phyloP scores from a whole-genome alignment of 92 coral and sea anemone genomes.

The Actinostola sp. region DNA sequence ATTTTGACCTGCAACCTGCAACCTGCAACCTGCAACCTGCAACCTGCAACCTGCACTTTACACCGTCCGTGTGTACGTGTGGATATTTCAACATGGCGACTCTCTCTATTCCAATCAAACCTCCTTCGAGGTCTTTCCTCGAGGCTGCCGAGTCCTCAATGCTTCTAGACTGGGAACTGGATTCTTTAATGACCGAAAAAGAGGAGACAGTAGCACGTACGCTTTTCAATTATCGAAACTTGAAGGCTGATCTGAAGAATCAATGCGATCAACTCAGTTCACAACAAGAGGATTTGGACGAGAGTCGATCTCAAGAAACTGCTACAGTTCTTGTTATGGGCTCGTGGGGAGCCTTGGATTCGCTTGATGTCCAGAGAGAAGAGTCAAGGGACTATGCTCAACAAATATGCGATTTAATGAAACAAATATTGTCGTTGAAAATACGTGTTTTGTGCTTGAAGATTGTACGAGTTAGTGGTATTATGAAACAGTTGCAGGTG shows the following conservation, averaged over 20 bases:
- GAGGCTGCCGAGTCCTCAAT: conserved; percentile 72
- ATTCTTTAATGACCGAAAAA: conserved; percentile 60
- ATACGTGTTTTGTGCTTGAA: conserved; percentile 78
- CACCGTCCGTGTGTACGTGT: too few relatives aligned
- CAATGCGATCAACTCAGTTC: conserved; percentile 68
- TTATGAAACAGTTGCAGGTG: conserved; percentile 70
- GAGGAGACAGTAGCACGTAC: conserved; percentile 69
- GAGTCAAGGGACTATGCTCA: conserved; percentile 71
- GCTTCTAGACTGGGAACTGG: conserved; percentile 83
- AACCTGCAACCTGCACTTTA: too few relatives aligned
- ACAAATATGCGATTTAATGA: conserved; percentile 57
- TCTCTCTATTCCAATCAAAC: conserved; percentile 11
- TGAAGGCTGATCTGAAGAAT: conserved; percentile 63
- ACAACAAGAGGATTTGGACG: conserved; percentile 74
- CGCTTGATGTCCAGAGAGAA: conserved; percentile 69
- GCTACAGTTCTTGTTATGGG: conserved; percentile 83
- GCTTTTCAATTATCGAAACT: conserved; percentile 59
- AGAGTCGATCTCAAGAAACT: conserved; percentile 47
- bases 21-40: too few relatives aligned
- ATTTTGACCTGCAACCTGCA: too few relatives aligned
- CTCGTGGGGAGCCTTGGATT: conserved; percentile 82
- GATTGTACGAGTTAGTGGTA: conserved; percentile 53
- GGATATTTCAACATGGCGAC: conserved; percentile 25
- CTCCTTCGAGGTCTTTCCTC: conserved; percentile 37
- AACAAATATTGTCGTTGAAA: conserved; percentile 66